Evolutionary conservation across 2,888 invertebrate species (phyloP), one percentile per base, ranked within the genome.

Genomic region (Antitype chi): DNA sequence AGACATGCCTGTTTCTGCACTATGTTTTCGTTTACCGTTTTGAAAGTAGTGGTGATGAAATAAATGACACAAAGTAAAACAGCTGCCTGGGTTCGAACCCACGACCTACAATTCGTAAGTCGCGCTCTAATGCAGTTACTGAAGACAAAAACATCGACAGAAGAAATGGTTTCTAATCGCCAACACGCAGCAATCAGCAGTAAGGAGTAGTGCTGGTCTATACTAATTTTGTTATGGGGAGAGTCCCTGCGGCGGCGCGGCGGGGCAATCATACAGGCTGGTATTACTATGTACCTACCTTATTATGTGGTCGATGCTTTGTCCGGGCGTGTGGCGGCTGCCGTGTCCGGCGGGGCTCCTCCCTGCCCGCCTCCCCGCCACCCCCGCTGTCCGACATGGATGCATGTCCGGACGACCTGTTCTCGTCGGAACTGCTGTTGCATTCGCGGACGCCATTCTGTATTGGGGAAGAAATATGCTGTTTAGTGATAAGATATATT

Each of bases 321-420:
- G 98, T 92, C 97, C 98, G 84, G 96, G 97, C 88, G 97, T 98
- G 88, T 95, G 98, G 91, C 95, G 95, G 89, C 97, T 97, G 95
- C 97, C 98, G 91, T 95, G 97, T 90, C 96, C 98, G 76, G 94
- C 97, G 81, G 0, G 95, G 95, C 78, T 95, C 96, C 93, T 98
- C 97, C 70, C 97, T 85, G 78, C 94, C 92, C 64, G 92, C 92
- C 73, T 96, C 96, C 0, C 94, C 97, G 74, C 97, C 97, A 43
- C 98, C 97, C 6, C 98, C 98, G 71, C 98, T 98, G 93, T 99
- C 99, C n/a, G 99, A 99, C 99, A 99, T 99, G 89, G 98, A 98
- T 13, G 99, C 99, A 94, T 99, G 99, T 0, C 99, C 99, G 1
- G 99, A 99, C n/a, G 99, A 99, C 55, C 99, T 97, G 94, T 98